Percentiles rank a stretch among this genome's conserved stretches.
Evolutionary conservation across 2,888 invertebrate genomes (phyloP).

Genomic region (Polia nebulosa): DNA sequence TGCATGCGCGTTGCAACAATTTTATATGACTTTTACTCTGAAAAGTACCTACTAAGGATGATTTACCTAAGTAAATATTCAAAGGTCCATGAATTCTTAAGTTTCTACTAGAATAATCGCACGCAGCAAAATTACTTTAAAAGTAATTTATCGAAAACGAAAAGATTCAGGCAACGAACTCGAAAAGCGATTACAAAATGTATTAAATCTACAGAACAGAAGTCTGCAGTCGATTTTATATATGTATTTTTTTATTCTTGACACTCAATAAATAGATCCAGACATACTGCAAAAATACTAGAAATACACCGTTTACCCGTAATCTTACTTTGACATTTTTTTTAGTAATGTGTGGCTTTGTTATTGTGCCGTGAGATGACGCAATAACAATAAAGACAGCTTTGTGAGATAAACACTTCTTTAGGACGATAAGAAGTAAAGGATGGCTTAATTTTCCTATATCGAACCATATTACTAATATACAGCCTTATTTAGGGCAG

Average conservation of each 20-base stretch:
- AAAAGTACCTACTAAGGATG: constrained; percentile 1
- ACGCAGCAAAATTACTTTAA: not conserved
- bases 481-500: no score
- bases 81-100: constrained; percentile 2
- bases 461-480: not conserved
- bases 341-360: constrained; percentile 23
- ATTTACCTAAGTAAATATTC: not conserved
- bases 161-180: not conserved
- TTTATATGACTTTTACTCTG: constrained; percentile 8
- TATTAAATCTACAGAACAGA: not conserved
- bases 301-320: not conserved
- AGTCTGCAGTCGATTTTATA: not conserved
- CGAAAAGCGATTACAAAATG: no score
- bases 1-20: constrained; percentile 5
- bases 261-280: not conserved
- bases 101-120: not conserved
- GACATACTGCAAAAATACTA: not conserved
- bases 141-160: not conserved
- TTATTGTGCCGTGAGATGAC: constrained; percentile 16
- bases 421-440: not conserved
- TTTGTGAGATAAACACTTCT: constrained; percentile 35
- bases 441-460: constrained; percentile 7
- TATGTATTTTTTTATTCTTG: no score
- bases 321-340: constrained; percentile 18
- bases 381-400: constrained; percentile 36